Evolutionary conservation across 1,140 invertebrate species (phyloP), one percentile per base, ranked within the genome.

Genomic region (Conus betulinus): DNA sequence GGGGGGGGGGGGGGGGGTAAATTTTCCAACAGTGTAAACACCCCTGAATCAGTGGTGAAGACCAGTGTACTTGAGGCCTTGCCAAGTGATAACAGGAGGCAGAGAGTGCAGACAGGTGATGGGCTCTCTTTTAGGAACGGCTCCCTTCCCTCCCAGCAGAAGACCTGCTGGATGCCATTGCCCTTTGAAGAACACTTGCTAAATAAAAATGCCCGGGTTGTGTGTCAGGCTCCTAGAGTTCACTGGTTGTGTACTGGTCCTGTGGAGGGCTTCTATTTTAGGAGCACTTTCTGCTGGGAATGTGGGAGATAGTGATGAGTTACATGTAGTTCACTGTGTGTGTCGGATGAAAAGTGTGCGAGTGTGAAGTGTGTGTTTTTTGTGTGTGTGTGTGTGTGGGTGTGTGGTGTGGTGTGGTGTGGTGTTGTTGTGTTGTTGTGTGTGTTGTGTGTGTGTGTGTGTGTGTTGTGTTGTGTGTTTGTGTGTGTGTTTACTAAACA

Each of bases 141-240:
- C 39, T 39, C 57, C 57, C 57, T 15, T 60, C 57, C 57, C 57
- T 60, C 57, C 57, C 57, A 11, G 57, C 60, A 63, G 60, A 63
- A 63, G 60, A 63, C 60, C 60, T 63, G 60, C 60, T 63, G 17
- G 60, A 63, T 63, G 67, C 67, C 23, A 7, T 23, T 20, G 67
- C 20, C 60, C 60, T 71, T 71, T 71, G 67, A 71, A 71, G 67
- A 71, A n/a, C 67, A 71, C 67, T 71, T 71, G 67, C 67, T 71
- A 20, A 11, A 71, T 20, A 20, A 63, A 63, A 63, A 39, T 63
- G 60, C 39, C 39, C 39, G 39, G 39, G 39, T 15, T 15, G 15
- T 60, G 57, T 60, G 57, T 60, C 57, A 60, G 57, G 57, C 57
- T 60, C 8, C 67, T 20, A 1, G 67, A 17, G 67, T 23, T 60